phyloP scores from a whole-genome alignment of 2,888 invertebrate genomes.

The Nysson spinosus region DNA sequence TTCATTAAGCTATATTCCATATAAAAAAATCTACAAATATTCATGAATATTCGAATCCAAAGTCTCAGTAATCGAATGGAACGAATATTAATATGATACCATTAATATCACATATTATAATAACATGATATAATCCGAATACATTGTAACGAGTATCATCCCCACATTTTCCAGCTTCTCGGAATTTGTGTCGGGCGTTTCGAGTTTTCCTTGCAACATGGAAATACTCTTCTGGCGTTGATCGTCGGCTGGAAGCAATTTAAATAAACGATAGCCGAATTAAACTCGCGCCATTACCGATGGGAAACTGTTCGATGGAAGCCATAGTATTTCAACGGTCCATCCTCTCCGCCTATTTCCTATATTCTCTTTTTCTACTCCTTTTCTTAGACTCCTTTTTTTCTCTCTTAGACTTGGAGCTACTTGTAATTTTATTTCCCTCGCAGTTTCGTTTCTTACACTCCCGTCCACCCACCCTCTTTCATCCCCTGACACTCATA shows the following conservation, averaged over 20 bases:
- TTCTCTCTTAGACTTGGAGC: slow-evolving; percentile 26
- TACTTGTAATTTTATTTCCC: slow-evolving; percentile 69
- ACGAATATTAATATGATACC: too few relatives aligned
- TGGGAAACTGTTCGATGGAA: slow-evolving; percentile 57
- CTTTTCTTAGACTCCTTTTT: slow-evolving; percentile 23
- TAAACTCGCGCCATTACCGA: slow-evolving; percentile 70
- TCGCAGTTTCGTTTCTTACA: slow-evolving; percentile 30
- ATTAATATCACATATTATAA: too few relatives aligned
- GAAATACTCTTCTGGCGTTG: not conserved
- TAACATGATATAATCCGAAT: too few relatives aligned
- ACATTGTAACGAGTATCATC: too few relatives aligned
- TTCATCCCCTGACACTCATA: slow-evolving; percentile 37
- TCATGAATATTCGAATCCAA: too few relatives aligned
- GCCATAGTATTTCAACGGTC: slow-evolving; percentile 38
- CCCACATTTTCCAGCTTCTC: too few relatives aligned
- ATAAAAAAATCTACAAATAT: too few relatives aligned
- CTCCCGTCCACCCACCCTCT: not conserved
- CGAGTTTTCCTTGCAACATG: too few relatives aligned
- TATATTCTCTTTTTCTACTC: not conserved
- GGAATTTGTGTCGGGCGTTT: too few relatives aligned
- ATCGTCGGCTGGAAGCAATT: slow-evolving; percentile 64
- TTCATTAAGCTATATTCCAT: too few relatives aligned
- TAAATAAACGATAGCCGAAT: slow-evolving; percentile 72
- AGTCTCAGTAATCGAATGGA: too few relatives aligned
- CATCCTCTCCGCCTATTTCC: not conserved